Evolutionary conservation across 2,888 invertebrate species (phyloP).

Genomic region (Neelides folsomi): DNA sequence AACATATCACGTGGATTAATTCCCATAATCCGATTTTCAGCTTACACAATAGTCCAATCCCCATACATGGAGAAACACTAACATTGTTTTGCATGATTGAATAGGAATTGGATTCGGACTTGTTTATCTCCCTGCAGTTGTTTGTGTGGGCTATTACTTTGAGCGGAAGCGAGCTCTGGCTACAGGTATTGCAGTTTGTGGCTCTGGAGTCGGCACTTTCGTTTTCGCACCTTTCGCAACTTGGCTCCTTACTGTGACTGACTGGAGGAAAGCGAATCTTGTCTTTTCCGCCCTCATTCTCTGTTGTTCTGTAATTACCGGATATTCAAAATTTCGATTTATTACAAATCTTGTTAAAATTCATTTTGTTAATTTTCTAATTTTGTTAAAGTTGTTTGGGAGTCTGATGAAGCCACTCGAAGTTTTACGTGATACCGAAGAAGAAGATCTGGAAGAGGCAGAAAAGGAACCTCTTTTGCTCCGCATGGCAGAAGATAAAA

Average conservation of each 20-base stretch:
- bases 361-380: background rate
- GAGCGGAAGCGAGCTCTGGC: conserved; percentile 88
- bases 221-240: conserved; percentile 84
- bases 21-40: too few relatives aligned
- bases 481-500: conserved; percentile 84
- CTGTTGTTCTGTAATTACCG: conserved; percentile 60
- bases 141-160: conserved; percentile 93
- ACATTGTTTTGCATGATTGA: too few relatives aligned
- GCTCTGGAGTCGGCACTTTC: conserved; percentile 74
- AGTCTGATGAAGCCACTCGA: conserved; percentile 66
- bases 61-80: too few relatives aligned
- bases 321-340: background rate
- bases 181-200: conserved; percentile 54
- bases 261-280: conserved; percentile 82
- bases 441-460: conserved; percentile 38
- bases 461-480: conserved; percentile 64
- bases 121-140: conserved; percentile 90
- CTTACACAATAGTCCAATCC: too few relatives aligned
- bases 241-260: conserved; percentile 54
- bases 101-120: conserved; percentile 81
- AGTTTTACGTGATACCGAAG: conserved; percentile 51
- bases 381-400: conserved; percentile 56
- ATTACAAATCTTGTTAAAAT: background rate
- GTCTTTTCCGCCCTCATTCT: conserved; percentile 84
- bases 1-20: conserved; percentile 1